A percentile compares a stretch with the other conserved stretches of the same genome.
phyloP scores from a whole-genome alignment of 2,797 vertebrate species.

The Diglossa cyanea region DNA sequence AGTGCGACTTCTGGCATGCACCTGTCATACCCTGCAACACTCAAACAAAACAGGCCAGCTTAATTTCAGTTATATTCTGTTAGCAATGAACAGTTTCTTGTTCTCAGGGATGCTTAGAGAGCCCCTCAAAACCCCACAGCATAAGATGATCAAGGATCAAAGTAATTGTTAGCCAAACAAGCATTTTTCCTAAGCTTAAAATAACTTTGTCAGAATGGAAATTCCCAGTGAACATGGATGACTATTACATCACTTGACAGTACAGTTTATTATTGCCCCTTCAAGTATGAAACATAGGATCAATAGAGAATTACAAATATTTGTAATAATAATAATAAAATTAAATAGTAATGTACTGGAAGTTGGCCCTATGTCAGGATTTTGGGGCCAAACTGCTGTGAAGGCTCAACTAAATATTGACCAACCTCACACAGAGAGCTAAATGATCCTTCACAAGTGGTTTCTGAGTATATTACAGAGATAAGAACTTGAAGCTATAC shows the following conservation, averaged over 20 bases:
- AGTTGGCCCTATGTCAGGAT: neutral
- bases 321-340: neutral
- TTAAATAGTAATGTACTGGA: neutral
- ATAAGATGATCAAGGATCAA: neutral
- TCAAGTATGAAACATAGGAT: neutral
- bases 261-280: neutral
- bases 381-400: neutral
- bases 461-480: neutral
- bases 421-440: neutral
- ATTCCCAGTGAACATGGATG: neutral
- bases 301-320: neutral
- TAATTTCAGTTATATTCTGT: neutral
- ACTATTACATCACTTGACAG: neutral
- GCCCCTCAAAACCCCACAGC: neutral
- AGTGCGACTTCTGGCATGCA: neutral
- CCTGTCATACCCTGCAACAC: neutral
- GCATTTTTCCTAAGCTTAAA: neutral
- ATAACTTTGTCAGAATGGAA: neutral
- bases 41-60: neutral
- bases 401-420: neutral
- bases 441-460: neutral
- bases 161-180: neutral
- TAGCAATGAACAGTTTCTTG: neutral
- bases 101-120: neutral
- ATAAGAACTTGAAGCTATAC: neutral